Evolutionary conservation across 2,113 vertebrate species (phyloP).

Genomic region (Protobothrops flavoviridis): DNA sequence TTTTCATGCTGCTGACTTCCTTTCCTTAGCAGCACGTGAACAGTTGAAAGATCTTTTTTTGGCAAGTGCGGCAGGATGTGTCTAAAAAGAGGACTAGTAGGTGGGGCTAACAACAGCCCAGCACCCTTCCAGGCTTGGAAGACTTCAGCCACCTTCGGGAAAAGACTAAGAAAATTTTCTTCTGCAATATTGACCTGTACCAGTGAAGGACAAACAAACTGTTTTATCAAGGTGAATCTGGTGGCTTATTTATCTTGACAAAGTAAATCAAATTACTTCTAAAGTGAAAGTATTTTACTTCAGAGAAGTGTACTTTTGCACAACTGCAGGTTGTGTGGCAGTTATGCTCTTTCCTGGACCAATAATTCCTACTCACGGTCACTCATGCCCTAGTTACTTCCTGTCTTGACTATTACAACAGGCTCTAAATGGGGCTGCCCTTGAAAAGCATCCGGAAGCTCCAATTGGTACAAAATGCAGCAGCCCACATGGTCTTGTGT

Average conservation of each 20-base stretch:
- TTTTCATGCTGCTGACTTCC: background rate
- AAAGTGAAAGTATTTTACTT: background rate
- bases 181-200: background rate
- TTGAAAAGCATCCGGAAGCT: background rate
- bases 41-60: background rate
- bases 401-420: background rate
- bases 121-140: background rate
- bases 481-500: background rate
- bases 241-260: background rate
- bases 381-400: background rate
- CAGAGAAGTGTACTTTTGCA: background rate
- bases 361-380: background rate
- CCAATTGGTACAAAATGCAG: background rate
- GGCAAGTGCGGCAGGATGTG: background rate
- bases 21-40: background rate
- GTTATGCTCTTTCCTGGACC: background rate
- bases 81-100: background rate
- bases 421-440: background rate
- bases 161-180: background rate
- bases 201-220: background rate
- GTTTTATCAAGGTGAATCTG: background rate
- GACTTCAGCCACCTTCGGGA: background rate
- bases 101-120: background rate
- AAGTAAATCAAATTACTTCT: background rate
- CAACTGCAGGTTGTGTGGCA: background rate